Evolutionary conservation across 2,113 vertebrate species (phyloP), one percentile per base, ranked within the genome.

Genomic region (Aptenodytes forsteri): DNA sequence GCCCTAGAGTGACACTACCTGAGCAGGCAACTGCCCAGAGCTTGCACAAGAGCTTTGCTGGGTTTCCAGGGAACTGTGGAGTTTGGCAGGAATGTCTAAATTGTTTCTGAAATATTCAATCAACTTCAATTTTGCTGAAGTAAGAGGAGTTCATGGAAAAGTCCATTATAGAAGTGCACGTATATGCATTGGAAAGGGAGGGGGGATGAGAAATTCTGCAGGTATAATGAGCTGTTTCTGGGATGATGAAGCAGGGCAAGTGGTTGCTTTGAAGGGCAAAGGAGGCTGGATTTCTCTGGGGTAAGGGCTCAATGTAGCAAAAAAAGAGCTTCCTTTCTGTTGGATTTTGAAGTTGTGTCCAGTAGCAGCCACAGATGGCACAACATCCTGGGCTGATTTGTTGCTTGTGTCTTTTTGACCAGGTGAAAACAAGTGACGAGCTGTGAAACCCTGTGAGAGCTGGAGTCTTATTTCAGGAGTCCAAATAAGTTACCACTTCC

Each of bases 401-500:
- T 76, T 89, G 10, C 25, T 75, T 79, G 11, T 22, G 18, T 20
- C 49, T 61, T 87, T 91, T 44, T 89, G 58, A 61, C 40, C 70
- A 89, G 66, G 52, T 89, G 61, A 80, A 94, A 93, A 69, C 69
- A 89, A 89, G 46, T 58, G 46, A 80, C 1, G 13, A 69, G 7
- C 58, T 80, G n/a, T 87, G 84, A 96, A 95, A 94, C 46, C 7
- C 13, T 50, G 16, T 73, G 81, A 84, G 42, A 87, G 67, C 54
- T 73, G 36, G 26, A 85, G 84, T 91, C 44, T 94, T 49, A 73
- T 82, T 90, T 94, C 75, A 70, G 32, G 73, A 92, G 89, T 69
- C 87, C 58, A 93, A 76, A 72, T 89, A 72, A 83, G 20, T 94
- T 88, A 93, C 89, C 87, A 72, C 84, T 94, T 96, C 91, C 89